Conservation (phyloP, 2,888 invertebrate genomes). For the Chironomus tentans region DNA sequence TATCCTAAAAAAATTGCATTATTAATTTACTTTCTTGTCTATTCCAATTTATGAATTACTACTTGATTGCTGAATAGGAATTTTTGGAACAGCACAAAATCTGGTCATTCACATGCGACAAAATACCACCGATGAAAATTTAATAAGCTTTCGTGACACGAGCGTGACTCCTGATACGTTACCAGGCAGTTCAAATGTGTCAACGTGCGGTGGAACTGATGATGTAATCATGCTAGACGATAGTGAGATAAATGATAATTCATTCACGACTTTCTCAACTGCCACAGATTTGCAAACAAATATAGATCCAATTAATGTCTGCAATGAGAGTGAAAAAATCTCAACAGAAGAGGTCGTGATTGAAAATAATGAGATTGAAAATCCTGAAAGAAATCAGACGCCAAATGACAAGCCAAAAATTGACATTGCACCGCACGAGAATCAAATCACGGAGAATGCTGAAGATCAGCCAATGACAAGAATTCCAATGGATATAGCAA, state of each 20-base stretch:
- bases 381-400: neutral
- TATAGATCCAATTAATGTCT: neutral
- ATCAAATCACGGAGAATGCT: neutral
- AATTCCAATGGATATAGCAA: neutral
- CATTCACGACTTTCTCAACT: neutral
- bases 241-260: neutral
- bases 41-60: too few relatives aligned
- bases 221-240: constrained; percentile 18
- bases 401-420: neutral
- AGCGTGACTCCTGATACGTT: constrained; percentile 18
- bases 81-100: constrained; percentile 20
- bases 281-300: neutral
- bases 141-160: neutral
- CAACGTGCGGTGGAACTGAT: constrained; percentile 13
- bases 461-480: constrained; percentile 12
- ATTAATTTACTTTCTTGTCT: too few relatives aligned
- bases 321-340: neutral
- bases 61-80: neutral
- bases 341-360: neutral
- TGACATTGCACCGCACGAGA: neutral
- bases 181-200: constrained; percentile 17
- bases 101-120: constrained; percentile 17
- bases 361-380: neutral
- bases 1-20: too few relatives aligned
- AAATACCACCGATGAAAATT: neutral